Evolutionary conservation across 2,797 vertebrate genomes (phyloP).

Genomic region (Ambastaia sidthimunki): DNA sequence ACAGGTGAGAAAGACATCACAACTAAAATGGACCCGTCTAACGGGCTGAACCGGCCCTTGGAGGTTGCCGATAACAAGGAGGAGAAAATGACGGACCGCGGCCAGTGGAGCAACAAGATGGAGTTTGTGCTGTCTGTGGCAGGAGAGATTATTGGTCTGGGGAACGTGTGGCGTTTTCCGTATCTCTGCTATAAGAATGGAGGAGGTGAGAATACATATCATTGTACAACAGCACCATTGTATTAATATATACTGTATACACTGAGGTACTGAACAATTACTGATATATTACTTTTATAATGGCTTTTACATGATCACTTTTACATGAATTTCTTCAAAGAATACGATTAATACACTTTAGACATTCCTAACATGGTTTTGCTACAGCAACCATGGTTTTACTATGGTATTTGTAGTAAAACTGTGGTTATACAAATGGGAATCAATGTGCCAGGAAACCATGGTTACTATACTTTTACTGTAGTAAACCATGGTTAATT

Average conservation of each 20-base stretch:
- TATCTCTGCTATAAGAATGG: conserved; percentile 85
- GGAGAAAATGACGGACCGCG: conserved; percentile 79
- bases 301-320: too few species aligned
- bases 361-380: too few species aligned
- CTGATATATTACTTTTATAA: too few species aligned
- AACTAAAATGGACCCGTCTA: conserved; percentile 69
- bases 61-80: conserved; percentile 70
- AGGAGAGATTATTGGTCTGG: conserved; percentile 83
- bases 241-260: not conserved
- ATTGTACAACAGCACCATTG: not conserved
- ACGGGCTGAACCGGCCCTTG: conserved; percentile 69
- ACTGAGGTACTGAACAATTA: not conserved
- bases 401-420: too few species aligned
- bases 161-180: conserved; percentile 84
- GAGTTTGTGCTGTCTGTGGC: conserved; percentile 83
- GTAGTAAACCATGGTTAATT: too few species aligned
- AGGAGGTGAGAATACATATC: conserved; percentile 72
- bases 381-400: too few species aligned
- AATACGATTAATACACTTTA: too few species aligned
- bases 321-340: too few species aligned
- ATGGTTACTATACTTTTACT: too few species aligned
- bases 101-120: conserved; percentile 82
- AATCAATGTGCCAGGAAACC: too few species aligned
- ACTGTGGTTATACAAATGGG: too few species aligned
- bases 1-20: conserved; percentile 66